phyloP scores from a whole-genome alignment of 2,113 vertebrate genomes.

The Chionodraco myersi region DNA sequence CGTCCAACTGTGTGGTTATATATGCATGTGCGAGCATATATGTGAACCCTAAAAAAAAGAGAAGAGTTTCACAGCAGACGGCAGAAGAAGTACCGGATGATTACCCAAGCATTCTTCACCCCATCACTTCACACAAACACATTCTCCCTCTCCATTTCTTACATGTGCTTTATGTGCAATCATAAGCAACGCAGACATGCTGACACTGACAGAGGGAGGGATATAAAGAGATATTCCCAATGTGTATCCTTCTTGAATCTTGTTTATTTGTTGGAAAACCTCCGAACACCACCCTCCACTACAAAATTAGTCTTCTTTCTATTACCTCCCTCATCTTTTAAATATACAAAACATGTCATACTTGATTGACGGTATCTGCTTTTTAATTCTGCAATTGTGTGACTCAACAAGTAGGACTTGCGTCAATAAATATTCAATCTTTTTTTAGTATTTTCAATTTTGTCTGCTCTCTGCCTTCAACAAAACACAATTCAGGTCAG shows the following conservation, averaged over 20 bases:
- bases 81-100: constrained; percentile 19
- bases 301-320: not conserved
- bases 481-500: not conserved
- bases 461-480: not conserved
- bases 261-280: constrained; percentile 21
- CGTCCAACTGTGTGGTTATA: not conserved
- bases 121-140: not conserved
- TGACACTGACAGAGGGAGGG: constrained; percentile 11
- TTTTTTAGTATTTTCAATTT: not conserved
- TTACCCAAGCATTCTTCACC: not conserved
- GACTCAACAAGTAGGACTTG: constrained; percentile 1
- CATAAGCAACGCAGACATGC: constrained; percentile 3
- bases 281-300: not conserved
- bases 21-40: not conserved
- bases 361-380: not conserved
- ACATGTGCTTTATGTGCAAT: constrained; percentile 1
- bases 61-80: constrained; percentile 22
- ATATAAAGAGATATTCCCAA: not conserved
- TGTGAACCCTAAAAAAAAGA: not conserved
- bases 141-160: not conserved
- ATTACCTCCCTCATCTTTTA: not conserved
- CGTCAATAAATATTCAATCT: not conserved
- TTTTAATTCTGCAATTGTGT: constrained; percentile 4
- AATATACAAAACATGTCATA: constrained; percentile 1
- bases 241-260: constrained; percentile 1